phyloP scores from a whole-genome alignment of 2,797 vertebrate species.

The Ptychadena robeensis region DNA sequence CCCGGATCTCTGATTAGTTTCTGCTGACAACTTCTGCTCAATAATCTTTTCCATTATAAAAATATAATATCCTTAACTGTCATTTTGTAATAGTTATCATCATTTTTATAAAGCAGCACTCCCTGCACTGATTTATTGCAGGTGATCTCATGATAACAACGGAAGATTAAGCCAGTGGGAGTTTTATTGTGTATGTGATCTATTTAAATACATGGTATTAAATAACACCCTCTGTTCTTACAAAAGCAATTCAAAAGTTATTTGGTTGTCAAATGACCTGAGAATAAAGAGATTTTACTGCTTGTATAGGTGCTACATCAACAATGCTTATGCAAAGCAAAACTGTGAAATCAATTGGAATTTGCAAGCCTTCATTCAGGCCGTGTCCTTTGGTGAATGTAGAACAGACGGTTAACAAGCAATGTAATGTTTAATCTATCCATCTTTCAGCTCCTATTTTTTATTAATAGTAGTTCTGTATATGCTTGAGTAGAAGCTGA shows the following conservation, averaged over 20 bases:
- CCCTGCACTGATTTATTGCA: neutral
- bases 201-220: slow-evolving; percentile 9
- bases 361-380: slow-evolving; percentile 42
- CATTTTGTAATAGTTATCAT: slow-evolving; percentile 7
- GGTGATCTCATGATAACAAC: slow-evolving; percentile 19
- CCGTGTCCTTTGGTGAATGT: neutral
- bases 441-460: neutral
- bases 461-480: too few relatives aligned
- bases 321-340: slow-evolving; percentile 43
- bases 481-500: too few relatives aligned
- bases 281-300: slow-evolving; percentile 28
- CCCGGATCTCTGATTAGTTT: slow-evolving; percentile 50
- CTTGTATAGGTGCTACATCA: slow-evolving; percentile 46
- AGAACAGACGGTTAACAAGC: neutral
- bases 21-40: slow-evolving; percentile 43
- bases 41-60: slow-evolving; percentile 33
- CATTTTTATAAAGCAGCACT: neutral
- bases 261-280: slow-evolving; percentile 44
- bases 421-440: neutral
- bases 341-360: slow-evolving; percentile 49
- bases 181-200: neutral
- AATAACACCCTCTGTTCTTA: slow-evolving; percentile 1
- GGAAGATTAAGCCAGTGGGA: neutral
- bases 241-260: slow-evolving; percentile 33
- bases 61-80: slow-evolving; percentile 23